These are phyloP conservation scores for Drosophila asahinai DNA, from an alignment of 1,140 invertebrate genomes.

Conservation along the genomic window DNA sequence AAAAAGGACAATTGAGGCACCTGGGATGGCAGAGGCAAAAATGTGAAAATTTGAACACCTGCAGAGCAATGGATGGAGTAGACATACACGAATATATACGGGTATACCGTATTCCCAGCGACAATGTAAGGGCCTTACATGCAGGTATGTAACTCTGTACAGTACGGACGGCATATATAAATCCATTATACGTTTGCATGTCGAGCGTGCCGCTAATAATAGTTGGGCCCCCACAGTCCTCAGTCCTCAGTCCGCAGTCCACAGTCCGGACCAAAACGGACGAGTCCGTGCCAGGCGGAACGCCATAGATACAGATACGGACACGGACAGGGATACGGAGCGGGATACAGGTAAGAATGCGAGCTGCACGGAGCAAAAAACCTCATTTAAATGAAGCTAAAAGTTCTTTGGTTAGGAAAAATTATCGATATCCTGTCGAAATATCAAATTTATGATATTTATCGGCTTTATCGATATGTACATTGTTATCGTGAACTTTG, in stretches of 20 bases:
- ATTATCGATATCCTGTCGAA: too few relatives aligned
- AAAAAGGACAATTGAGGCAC: constrained; percentile 13
- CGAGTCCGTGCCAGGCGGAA: constrained; percentile 39
- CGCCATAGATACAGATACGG: constrained; percentile 24
- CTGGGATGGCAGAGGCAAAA: constrained; percentile 16
- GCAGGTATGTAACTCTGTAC: constrained; percentile 9
- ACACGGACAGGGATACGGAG: neutral
- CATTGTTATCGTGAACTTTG: too few relatives aligned
- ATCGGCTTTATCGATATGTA: too few relatives aligned
- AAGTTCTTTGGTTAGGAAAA: too few relatives aligned
- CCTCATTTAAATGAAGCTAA: neutral
- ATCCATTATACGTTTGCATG: constrained; percentile 63
- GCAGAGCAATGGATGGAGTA: constrained; percentile 26
- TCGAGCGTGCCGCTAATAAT: constrained; percentile 79
- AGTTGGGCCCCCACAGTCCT: constrained; percentile 37
- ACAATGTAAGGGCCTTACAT: constrained; percentile 11
- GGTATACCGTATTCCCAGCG: neutral
- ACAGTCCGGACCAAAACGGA: constrained; percentile 22
- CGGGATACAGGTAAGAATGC: neutral
- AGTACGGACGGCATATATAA: constrained; percentile 19
- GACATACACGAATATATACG: neutral
- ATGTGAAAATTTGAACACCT: constrained; percentile 64
- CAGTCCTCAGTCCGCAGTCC: constrained; percentile 14
- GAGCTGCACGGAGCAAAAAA: neutral
- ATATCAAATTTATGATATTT: too few relatives aligned